Conservation (phyloP, 2,113 vertebrate genomes). For the Scomber japonicus region DNA sequence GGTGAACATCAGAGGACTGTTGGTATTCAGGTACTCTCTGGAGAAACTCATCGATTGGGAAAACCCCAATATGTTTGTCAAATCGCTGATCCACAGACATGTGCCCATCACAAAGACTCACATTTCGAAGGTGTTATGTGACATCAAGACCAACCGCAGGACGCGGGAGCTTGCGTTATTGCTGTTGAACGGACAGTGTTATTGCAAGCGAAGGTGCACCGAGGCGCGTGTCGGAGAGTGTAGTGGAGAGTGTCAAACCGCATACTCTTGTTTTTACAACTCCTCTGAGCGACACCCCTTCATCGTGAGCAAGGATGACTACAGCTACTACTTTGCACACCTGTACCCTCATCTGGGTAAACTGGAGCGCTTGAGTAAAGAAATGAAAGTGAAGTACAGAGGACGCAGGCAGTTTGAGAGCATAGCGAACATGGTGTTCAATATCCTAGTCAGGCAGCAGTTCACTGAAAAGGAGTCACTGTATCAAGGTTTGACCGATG, state of each 20-base stretch:
- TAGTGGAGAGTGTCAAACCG: slow-evolving; percentile 7
- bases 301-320: not conserved
- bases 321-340: not conserved
- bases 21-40: slow-evolving; percentile 22
- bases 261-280: slow-evolving; percentile 33
- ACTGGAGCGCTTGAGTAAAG: slow-evolving; percentile 38
- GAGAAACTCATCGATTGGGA: not conserved
- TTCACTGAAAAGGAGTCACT: not conserved
- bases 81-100: not conserved
- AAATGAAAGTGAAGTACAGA: slow-evolving; percentile 9
- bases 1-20: not conserved
- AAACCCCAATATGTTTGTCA: not conserved
- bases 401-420: slow-evolving; percentile 5
- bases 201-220: not conserved
- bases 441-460: not conserved
- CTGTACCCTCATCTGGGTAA: slow-evolving; percentile 35
- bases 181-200: not conserved
- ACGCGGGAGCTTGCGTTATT: not conserved
- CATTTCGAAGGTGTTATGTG: not conserved
- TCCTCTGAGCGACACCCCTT: not conserved
- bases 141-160: not conserved
- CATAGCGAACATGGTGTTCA: slow-evolving; percentile 20
- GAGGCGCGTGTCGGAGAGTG: not conserved
- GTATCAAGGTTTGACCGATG: not conserved
- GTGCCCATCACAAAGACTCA: not conserved